Base-by-base conservation (phyloP, 2,797 vertebrate genomes). In the Leuciscus waleckii region DNA sequence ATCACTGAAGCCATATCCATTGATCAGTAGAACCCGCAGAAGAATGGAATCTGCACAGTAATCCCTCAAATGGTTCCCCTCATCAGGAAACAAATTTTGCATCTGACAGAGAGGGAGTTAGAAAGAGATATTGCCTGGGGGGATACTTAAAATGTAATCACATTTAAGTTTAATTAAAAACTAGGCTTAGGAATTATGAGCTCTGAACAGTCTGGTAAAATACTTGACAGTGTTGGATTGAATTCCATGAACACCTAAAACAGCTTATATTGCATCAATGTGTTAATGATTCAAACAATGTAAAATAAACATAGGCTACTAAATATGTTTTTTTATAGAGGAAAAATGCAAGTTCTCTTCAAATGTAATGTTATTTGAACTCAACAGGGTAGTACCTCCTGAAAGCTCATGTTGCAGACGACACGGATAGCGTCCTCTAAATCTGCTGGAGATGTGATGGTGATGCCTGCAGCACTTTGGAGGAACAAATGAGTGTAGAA, bases 401-500 rank as follows among this genome's bases (percentile, higher is more conserved):
- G 56, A 92, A 92, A 95, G 0, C 88, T 94, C 86, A 93, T 92
- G 70, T 75, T 93, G 90, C 96, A 97, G 77, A 95, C 37, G 0
- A 74, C 58, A 16, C 51, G 39, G 0, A 90, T 70, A 0, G 95
- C 94, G 0, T 79, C 63, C 14, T 91, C 87, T 51, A 97, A 92
- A 61, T 95, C 92, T 0, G 35, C 39, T 11, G 93, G 92, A 4
- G 93, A 91, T 7, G 32, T 86, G 23, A 95, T 91, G 0, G 86
- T 88, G 88, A 92, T 95, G 61, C 88, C 89, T 89, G 95, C 95
- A 83, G 89, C 87, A 0, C 88, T 89, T 87, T 83, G 91, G 61
- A 96, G 92, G 90, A 96, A 96, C 76, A 92, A 86, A 86, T 96
- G 77, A 0, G 92, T 95, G 90, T 96, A 95, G 91, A 92, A 97